Conservation (phyloP, 2,797 vertebrate genomes). For the Sebastes steindachneri region DNA sequence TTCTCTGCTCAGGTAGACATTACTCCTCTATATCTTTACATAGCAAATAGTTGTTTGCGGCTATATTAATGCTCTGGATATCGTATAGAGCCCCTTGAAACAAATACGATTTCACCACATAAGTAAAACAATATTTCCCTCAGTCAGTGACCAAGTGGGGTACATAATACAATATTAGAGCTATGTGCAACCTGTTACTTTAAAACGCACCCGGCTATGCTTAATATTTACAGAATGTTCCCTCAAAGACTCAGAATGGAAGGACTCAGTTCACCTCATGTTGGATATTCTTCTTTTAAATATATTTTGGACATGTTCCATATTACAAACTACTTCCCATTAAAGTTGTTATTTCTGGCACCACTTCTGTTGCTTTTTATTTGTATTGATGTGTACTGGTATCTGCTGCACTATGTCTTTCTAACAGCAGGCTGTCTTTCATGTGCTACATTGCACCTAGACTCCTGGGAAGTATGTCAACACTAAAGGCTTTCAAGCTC, state of each 20-base stretch:
- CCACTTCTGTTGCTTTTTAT: not conserved
- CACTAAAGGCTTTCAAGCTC: not conserved
- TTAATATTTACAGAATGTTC: not conserved
- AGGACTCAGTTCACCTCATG: not conserved
- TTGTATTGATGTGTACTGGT: not conserved
- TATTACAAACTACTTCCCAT: not conserved
- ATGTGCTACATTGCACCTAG: constrained; percentile 8
- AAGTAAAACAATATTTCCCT: not conserved
- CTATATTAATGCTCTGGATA: not conserved
- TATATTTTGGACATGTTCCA: not conserved
- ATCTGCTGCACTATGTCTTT: constrained; percentile 1
- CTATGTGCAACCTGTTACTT: not conserved
- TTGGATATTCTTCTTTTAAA: not conserved
- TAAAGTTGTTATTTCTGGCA: constrained; percentile 4
- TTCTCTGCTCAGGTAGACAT: too few species aligned
- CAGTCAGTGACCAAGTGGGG: not conserved
- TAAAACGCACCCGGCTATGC: not conserved
- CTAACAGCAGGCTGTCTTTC: constrained; percentile 29
- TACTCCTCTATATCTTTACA: too few species aligned
- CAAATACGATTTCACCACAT: not conserved
- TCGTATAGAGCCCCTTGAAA: not conserved
- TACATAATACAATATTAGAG: not conserved
- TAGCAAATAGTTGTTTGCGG: too few species aligned
- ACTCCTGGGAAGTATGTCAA: constrained; percentile 16
- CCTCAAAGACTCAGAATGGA: not conserved